Evolutionary conservation across 2,888 invertebrate genomes (phyloP), one percentile per base, ranked within the genome.

Genomic region (Lysandra bellargus): DNA sequence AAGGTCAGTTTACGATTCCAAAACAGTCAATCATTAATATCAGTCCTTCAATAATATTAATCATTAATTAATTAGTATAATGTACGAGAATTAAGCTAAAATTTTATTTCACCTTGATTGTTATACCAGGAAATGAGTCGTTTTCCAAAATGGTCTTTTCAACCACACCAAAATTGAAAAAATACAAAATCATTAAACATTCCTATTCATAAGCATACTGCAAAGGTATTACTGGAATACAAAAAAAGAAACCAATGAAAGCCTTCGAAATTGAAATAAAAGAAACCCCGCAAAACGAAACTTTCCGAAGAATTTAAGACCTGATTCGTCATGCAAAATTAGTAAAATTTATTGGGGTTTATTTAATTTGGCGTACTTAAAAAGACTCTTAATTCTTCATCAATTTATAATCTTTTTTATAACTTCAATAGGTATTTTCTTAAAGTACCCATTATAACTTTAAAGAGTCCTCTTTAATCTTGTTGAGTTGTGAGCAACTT

Each of bases 281-380:
- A 33, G 76, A 76, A 76, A 57, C 76, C 33, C 57, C 14, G 33
- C 76, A 76, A 75, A 49, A 76, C 3, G 30, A 33, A 76, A 76
- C 33, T 44, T 57, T 76, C 37, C 33, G 33, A 44, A 14, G 30
- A 53, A 17, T 69, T 57, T 76, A 53, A 76, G 53, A 57, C 6
- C 53, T 76, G 76, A 53, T 76, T 53, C 57, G 33, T 57, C 76
- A 76, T 76, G 53, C 76, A 57, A 76, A 76, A 33, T 23, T 53
- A 57, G 57, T 57, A 33, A 53, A 76, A 76, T 76, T 76, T 76
- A 76, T 57, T 57, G 57, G 17, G 76, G 76, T 76, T 57, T 57
- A 76, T 76, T 76, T 76, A 57, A 76, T 76, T 76, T 76, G 17
- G n/a, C 33, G 76, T 17, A 53, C 53, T 75, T 37, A 33, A 76